Evolutionary conservation across 2,888 invertebrate genomes (phyloP), one percentile per base, ranked within the genome.

Genomic region (Theodoxus fluviatilis): DNA sequence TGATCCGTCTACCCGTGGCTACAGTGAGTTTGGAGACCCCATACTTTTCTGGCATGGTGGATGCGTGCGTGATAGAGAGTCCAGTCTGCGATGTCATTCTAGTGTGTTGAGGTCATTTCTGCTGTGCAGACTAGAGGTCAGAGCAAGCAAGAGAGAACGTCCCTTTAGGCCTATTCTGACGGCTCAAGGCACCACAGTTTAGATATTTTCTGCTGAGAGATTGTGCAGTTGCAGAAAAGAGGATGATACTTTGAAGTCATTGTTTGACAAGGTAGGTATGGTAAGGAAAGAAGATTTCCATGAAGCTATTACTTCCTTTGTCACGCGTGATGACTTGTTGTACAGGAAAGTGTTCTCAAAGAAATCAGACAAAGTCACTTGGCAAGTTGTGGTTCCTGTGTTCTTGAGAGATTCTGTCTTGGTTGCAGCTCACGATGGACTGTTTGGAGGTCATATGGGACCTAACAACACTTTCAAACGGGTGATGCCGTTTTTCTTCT

Each of bases 81-180:
- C 57, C 57, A 25, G 28, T 57, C 6, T 57, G 57, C 18, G 57
- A 57, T 28, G 31, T 57, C 57, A 28, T 52, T 9, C 52, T 57
- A 3, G 3, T 28, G 18, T 22, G 28, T 28, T 15, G 28, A 57
- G 28, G 28, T 57, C 3, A 28, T 22, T 6, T 12, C 3, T 3
- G 57, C 57, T 57, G 57, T 57, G 28, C 57, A 57, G 18, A 57
- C 57, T 6, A 12, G 57, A 57, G 28, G 18, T 6, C 28, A 57
- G 57, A 28, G n/a, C 9, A 28, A 6, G 9, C 4, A 28, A 28
- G 15, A 33, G 33, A 57, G 9, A 57, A 28, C 25, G 31, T 28
- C 57, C 3, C 9, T 28, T 28, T 28, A 12, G 31, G 57, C 57
- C 57, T 28, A 3, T 57, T 3, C 31, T 57, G 3, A 28, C 57